These are phyloP conservation scores for Nomada hirtipes DNA, from an alignment of 2,888 invertebrate species.

Conservation along the genomic window DNA sequence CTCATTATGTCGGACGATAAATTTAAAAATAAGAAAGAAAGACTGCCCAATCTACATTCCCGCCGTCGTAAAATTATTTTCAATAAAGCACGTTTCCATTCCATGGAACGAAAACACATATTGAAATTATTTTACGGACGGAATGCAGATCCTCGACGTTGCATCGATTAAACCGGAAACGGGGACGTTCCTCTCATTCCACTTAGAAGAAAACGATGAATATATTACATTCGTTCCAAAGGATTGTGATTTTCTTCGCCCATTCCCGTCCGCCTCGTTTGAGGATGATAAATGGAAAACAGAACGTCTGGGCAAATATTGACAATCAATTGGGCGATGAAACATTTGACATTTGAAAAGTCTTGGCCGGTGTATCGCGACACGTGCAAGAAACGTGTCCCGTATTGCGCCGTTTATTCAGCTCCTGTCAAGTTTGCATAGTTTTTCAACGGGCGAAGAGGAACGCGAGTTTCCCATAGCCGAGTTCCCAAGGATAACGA, in stretches of 20 bases:
- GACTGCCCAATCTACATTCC: background rate
- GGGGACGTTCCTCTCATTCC: background rate
- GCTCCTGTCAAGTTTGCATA: slow-evolving; percentile 19
- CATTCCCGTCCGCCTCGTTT: background rate
- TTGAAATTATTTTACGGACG: background rate
- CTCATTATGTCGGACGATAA: slow-evolving; percentile 10
- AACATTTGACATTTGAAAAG: slow-evolving; percentile 36
- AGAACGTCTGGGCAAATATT: slow-evolving; percentile 17
- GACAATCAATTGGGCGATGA: slow-evolving; percentile 38
- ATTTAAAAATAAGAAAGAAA: slow-evolving; percentile 29
- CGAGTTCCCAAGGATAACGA: slow-evolving; percentile 55
- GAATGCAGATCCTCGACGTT: background rate
- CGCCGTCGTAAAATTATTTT: too few species aligned
- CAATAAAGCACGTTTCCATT: background rate
- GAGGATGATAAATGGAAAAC: background rate
- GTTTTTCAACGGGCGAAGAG: slow-evolving; percentile 28
- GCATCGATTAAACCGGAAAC: background rate
- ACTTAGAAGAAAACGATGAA: background rate
- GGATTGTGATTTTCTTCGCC: background rate
- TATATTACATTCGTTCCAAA: background rate
- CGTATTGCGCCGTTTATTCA: slow-evolving; percentile 32
- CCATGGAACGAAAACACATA: background rate
- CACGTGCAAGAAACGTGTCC: slow-evolving; percentile 50
- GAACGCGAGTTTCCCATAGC: slow-evolving; percentile 16
- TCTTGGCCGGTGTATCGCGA: slow-evolving; percentile 31